These are phyloP conservation scores for Vollenhovia emeryi DNA, from an alignment of 1,140 invertebrate genomes.

Conservation along the genomic window DNA sequence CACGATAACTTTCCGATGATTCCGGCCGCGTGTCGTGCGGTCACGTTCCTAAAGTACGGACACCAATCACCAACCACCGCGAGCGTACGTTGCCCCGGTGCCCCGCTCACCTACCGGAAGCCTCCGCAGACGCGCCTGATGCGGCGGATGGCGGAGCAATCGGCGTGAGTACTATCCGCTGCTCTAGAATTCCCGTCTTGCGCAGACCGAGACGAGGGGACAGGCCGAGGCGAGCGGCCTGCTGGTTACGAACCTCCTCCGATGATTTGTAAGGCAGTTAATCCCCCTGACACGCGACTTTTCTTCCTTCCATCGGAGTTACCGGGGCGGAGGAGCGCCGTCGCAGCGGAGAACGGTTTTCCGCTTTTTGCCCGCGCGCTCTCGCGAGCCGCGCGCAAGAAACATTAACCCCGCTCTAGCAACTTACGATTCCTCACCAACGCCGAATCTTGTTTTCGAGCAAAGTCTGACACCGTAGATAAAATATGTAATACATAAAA, in stretches of 20 bases:
- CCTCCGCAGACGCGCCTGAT: not conserved
- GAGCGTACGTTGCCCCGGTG: conserved; percentile 2
- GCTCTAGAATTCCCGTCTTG: conserved; percentile 42
- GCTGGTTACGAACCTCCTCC: conserved; percentile 42
- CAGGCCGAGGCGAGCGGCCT: not conserved
- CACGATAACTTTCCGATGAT: conserved; percentile 41
- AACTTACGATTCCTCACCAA: not conserved
- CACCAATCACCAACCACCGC: conserved; percentile 39
- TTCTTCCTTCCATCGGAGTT: conserved; percentile 13
- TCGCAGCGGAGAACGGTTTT: conserved; percentile 19
- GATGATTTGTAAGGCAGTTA: conserved; percentile 63
- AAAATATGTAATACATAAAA: conserved; percentile 18
- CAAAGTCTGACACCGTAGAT: not conserved
- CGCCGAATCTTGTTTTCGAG: not conserved
- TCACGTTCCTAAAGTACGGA: conserved; percentile 44
- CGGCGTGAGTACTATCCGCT: conserved; percentile 39
- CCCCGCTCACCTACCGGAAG: conserved; percentile 31
- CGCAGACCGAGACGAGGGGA: not conserved
- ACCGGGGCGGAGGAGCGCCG: not conserved
- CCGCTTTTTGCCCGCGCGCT: conserved; percentile 16
- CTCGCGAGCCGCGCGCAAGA: conserved; percentile 10
- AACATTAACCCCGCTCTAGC: conserved; percentile 24
- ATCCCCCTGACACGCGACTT: conserved; percentile 59
- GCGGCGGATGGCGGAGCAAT: conserved; percentile 15
- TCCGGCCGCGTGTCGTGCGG: conserved; percentile 37